Evolutionary conservation across 2,113 vertebrate species (phyloP), one percentile per base, ranked within the genome.

Genomic region (Caloenas nicobarica): DNA sequence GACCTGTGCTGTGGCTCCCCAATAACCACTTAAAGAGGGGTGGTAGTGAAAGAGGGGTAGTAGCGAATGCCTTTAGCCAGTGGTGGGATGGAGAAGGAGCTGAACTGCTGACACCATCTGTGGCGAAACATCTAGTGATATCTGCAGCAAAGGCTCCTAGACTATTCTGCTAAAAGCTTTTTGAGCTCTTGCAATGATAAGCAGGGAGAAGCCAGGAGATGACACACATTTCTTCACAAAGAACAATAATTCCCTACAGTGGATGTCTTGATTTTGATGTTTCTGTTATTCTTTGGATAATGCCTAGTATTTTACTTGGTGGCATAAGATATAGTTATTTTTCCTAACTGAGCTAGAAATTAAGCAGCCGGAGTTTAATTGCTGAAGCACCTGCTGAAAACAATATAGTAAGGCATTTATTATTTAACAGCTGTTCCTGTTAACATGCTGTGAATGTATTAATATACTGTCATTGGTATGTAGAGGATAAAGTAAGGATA

Each of bases 361-460:
- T 73, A 87, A 71, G 54, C 58, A 93, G 25, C 38, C 51, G 73
- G 92, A 86, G 78, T 84, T 92, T 96, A 96, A 97, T 95, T 92
- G 86, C 86, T 87, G 62, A 96, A 95, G 77, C 66, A 87, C 88
- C 95, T 95, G 60, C 94, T 95, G 93, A 95, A 93, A 95, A 95
- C 54, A 94, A 56, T 74, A 69, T 91, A 87, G 72, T 60, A 82
- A 81, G 29, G 66, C 81, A 76, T 97, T 95, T 95, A 95, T 97
- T 97, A 95, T 95, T 95, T 91, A 91, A 86, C 54, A 93, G 62
- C 72, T 81, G 62, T 89, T 92, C 87, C 84, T 48, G 80, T 88
- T 93, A 96, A 51, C 95, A 70, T 88, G 76, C 97, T 97, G 97
- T 86, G 97, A 89, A 64, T 94, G 34, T 95, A 91, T 95, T 95